phyloP scores from a whole-genome alignment of 2,888 invertebrate genomes.

The Automeris io region DNA sequence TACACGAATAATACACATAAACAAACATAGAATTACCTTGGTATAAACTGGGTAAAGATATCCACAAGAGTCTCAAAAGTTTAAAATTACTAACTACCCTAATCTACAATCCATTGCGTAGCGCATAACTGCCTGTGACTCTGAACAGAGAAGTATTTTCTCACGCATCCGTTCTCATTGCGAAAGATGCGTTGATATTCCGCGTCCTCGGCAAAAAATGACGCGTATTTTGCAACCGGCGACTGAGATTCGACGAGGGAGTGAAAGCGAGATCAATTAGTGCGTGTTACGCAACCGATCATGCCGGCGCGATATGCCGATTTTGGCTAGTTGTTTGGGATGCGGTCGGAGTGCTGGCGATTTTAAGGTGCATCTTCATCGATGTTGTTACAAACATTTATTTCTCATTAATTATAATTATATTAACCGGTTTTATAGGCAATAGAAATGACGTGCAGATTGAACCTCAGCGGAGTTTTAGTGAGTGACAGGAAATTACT shows the following conservation, averaged over 20 bases:
- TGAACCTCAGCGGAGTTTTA: no score
- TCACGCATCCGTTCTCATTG: conserved; percentile 14
- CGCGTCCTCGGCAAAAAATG: conserved; percentile 20
- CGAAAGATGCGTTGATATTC: conserved; percentile 18
- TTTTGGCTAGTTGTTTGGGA: conserved; percentile 4
- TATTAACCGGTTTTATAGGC: no score
- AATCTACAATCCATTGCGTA: background rate
- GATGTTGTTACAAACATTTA: no score
- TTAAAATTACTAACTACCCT: no score
- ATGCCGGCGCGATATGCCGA: conserved; percentile 5
- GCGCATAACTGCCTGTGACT: background rate
- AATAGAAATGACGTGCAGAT: no score
- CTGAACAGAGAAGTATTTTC: conserved; percentile 10
- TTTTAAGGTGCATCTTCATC: no score
- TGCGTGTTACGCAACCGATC: conserved; percentile 15
- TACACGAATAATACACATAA: no score
- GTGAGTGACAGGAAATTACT: no score
- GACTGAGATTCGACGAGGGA: conserved; percentile 13
- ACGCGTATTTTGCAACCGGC: conserved; percentile 14
- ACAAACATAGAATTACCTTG: no score
- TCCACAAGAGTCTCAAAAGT: no score
- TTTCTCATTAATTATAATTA: no score
- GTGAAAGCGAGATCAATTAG: conserved; percentile 22
- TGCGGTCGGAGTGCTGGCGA: background rate
- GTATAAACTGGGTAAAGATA: no score